A percentile compares a stretch with the other conserved stretches of the same genome.
Conservation (phyloP, 2,113 vertebrate genomes). For the Gallinago jamesoni region DNA sequence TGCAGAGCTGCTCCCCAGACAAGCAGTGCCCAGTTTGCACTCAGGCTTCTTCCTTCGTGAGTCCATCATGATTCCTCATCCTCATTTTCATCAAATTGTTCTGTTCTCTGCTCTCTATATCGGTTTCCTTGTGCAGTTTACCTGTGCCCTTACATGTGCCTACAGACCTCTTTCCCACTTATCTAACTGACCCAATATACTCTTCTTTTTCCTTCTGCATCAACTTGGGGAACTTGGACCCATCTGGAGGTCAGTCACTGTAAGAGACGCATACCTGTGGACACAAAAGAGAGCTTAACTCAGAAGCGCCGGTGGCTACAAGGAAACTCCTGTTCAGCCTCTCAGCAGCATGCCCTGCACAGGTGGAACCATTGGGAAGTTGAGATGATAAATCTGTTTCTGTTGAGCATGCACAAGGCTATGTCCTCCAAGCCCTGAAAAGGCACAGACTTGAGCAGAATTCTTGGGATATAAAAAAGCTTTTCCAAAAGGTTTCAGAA, state of each 20-base stretch:
- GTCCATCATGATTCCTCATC: neutral
- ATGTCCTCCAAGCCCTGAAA: neutral
- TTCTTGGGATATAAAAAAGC: neutral
- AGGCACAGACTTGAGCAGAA: neutral
- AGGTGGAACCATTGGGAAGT: neutral
- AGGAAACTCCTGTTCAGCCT: slow-evolving; percentile 12
- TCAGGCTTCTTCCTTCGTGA: accelerated
- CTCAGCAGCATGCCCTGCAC: neutral
- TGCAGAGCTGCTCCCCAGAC: neutral
- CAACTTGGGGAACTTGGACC: neutral
- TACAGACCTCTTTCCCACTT: neutral
- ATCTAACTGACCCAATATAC: neutral
- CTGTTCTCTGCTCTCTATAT: neutral
- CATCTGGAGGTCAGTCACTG: neutral
- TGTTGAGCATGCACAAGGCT: neutral
- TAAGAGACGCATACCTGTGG: neutral
- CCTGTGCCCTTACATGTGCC: neutral
- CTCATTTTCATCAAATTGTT: neutral
- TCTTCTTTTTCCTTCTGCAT: neutral
- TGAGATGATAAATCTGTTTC: neutral
- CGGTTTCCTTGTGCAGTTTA: neutral
- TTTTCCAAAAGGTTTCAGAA: neutral
- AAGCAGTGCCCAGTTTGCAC: neutral
- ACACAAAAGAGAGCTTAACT: neutral
- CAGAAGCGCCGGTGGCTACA: neutral